Evolutionary conservation across 2,888 invertebrate species (phyloP).

Genomic region (Megamerina dolium): DNA sequence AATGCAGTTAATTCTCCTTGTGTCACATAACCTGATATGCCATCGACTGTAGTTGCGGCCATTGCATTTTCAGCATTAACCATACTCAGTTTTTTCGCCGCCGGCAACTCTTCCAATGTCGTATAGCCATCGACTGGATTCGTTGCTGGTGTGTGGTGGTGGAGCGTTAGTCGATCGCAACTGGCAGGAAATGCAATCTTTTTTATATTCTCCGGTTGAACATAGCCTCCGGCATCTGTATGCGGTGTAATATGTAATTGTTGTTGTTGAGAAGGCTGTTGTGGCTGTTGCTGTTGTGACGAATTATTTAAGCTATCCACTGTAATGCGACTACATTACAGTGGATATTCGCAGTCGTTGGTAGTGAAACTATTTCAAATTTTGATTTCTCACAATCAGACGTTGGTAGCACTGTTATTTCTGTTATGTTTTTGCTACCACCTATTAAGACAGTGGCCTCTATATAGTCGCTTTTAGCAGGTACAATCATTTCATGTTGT

Average conservation of each 20-base stretch:
- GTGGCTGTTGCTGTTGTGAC: conserved; percentile 5
- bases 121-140: conserved; percentile 26
- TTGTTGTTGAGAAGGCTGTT: conserved; percentile 1
- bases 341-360: conserved; percentile 28
- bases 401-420: too few species aligned
- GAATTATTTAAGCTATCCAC: conserved; percentile 21
- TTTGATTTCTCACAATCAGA: too few species aligned
- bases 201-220: conserved; percentile 11
- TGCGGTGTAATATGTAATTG: not conserved
- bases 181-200: not conserved
- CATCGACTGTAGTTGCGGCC: conserved; percentile 11
- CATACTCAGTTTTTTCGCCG: not conserved
- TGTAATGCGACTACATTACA: conserved; percentile 16
- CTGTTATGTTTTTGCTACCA: not conserved
- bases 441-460: not conserved
- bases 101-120: conserved; percentile 29
- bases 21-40: conserved; percentile 39
- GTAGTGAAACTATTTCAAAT: not conserved
- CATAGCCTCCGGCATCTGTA: conserved; percentile 6
- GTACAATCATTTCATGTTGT: not conserved
- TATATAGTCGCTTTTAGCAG: conserved; percentile 21
- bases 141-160: too few species aligned
- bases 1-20: conserved; percentile 37
- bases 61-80: too few species aligned
- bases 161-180: too few species aligned